These are phyloP conservation scores for Lacerta viridis DNA, from an alignment of 2,797 vertebrate genomes.

Conservation along the genomic window DNA sequence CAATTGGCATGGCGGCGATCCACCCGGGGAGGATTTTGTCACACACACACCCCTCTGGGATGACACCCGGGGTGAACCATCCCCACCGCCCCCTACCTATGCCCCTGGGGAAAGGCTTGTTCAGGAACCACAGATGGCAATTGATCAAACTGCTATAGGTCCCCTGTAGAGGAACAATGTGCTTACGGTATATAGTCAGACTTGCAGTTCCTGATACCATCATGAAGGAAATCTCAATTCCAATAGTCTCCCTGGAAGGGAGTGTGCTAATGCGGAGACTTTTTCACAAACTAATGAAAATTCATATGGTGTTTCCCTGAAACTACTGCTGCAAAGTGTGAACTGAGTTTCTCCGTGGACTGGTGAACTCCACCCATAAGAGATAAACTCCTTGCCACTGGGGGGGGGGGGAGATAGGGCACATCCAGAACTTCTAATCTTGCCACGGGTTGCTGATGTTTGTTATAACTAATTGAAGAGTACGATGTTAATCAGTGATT, in stretches of 20 bases:
- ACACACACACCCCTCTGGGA: too few relatives aligned
- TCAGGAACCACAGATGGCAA: not conserved
- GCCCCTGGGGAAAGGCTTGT: not conserved
- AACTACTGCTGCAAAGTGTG: not conserved
- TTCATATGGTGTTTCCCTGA: not conserved
- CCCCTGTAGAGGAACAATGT: not conserved
- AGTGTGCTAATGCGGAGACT: not conserved
- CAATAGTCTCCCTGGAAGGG: not conserved
- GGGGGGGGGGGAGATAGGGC: not conserved
- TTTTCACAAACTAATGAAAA: not conserved
- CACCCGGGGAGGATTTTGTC: too few relatives aligned
- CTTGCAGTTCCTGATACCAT: not conserved
- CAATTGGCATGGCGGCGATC: too few relatives aligned
- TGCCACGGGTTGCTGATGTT: not conserved
- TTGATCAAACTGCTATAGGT: not conserved
- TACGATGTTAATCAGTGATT: too few relatives aligned
- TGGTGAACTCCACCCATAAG: not conserved
- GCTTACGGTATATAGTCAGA: not conserved
- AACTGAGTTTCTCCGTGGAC: not conserved
- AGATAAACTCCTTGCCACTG: not conserved
- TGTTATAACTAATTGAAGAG: not conserved
- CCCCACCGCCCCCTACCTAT: too few relatives aligned
- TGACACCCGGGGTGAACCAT: too few relatives aligned
- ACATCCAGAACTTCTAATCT: not conserved
- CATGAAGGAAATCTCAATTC: not conserved